Base-by-base conservation (phyloP, 1,140 invertebrate genomes). In the Caenorhabditis brenneri region DNA sequence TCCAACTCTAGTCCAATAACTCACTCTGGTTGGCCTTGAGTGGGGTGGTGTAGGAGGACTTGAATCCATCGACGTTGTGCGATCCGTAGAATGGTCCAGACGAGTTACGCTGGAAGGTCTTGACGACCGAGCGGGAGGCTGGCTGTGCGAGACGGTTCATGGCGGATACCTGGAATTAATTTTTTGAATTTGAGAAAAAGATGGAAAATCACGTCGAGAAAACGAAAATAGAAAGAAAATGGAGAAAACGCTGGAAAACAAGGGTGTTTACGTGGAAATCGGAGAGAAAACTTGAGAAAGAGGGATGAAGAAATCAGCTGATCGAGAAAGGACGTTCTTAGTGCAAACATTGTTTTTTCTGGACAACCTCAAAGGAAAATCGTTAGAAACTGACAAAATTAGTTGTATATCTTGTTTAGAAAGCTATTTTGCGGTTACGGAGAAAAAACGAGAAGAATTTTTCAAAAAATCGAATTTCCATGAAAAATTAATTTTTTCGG, bases 51-150 rank as follows among this genome's bases (percentile, higher is more conserved):
- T 55, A 48, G 6, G 79, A 53, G 0, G 82, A 4, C 31, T 82
- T 81, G 85, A 86, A 86, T 74, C 81, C 83, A 22, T 86, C 85
- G 65, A 86, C 69, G 78, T 86, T 86, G 79, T 86, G 48, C 48
- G 55, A 65, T 49, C 83, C 83, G 78, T 86, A 86, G 84, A 86
- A 86, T 29, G 58, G 24, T 39, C 85, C 85, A 15, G 85, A 86
- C 33, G 85, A 86, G 42, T 82, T 86, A n/a, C 85, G 78, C 33
- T 85, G 78, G 79, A 65, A 81, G 51, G 65, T 81, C 83, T 81
- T 82, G 24, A 78, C 39, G 33, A 82, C 29, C 36, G 29, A 48
- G 24, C 65, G 79, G 49, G 42, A 9, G 29, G 82, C 82, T 39
- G 51, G 48, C 27, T 65, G 82, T 16, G 69, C 69, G 10, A 83